A percentile compares a stretch with the other conserved stretches of the same genome.
Conservation (phyloP, 2,888 invertebrate genomes). For the Folsomia manolachei region DNA sequence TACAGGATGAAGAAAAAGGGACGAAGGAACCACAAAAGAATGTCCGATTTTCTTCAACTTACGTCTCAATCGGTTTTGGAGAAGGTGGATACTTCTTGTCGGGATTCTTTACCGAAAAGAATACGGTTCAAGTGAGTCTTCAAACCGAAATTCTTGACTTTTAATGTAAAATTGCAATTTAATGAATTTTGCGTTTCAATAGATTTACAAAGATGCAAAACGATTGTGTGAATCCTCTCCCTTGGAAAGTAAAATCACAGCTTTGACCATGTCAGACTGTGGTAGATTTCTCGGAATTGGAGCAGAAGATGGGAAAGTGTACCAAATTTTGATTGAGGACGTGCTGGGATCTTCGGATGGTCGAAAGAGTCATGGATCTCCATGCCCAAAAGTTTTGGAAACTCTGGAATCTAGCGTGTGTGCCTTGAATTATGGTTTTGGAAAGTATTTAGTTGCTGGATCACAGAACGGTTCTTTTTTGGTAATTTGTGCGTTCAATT, state of each 20-base stretch:
- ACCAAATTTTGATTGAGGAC: conserved; percentile 23
- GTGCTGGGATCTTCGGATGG: neutral
- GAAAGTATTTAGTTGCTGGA: conserved; percentile 32
- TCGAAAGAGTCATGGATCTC: neutral
- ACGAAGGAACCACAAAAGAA: conserved; percentile 38
- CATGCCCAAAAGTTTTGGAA: conserved; percentile 25
- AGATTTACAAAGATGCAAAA: conserved; percentile 40
- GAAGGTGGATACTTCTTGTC: conserved; percentile 37
- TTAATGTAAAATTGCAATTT: neutral
- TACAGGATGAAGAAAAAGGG: conserved; percentile 41
- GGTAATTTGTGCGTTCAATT: too few species aligned
- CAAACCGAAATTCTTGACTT: neutral
- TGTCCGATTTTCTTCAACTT: conserved; percentile 32
- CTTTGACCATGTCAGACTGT: conserved; percentile 26
- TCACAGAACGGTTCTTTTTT: conserved; percentile 26
- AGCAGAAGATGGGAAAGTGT: conserved; percentile 31
- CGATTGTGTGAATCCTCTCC: conserved; percentile 29
- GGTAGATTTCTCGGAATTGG: conserved; percentile 28
- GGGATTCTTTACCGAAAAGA: conserved; percentile 40
- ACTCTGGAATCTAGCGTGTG: conserved; percentile 22
- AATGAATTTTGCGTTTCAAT: conserved; percentile 9
- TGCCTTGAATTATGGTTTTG: conserved; percentile 23
- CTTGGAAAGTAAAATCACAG: conserved; percentile 29
- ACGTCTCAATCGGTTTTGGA: conserved; percentile 19
- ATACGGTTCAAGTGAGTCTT: conserved; percentile 39